Evolutionary conservation across 1,140 invertebrate species (phyloP).

Genomic region (Melitaea cinxia): DNA sequence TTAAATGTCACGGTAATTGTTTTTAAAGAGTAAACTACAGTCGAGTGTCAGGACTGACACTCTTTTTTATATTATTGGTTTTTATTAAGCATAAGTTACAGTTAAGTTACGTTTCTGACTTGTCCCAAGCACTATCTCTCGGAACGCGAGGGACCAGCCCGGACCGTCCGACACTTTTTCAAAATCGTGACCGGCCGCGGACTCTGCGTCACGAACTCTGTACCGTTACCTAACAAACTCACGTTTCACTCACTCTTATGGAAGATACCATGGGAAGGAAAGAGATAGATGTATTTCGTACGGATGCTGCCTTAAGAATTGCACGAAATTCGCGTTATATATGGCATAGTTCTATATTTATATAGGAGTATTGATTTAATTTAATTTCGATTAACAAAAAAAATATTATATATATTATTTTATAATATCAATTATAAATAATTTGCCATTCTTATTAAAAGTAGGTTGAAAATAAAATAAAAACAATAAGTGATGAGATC

Average conservation of each 20-base stretch:
- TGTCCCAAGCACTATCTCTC: conserved; percentile 43
- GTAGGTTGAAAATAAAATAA: no score
- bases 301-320: conserved; percentile 48
- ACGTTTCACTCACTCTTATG: conserved; percentile 49
- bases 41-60: no score
- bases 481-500: no score
- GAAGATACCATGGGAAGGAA: conserved; percentile 32
- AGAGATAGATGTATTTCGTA: conserved; percentile 44
- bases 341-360: conserved; percentile 22
- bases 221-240: conserved; percentile 65
- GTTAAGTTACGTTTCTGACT: conserved; percentile 27
- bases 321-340: conserved; percentile 39
- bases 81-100: neutral
- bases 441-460: no score
- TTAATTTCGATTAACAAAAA: neutral
- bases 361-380: neutral
- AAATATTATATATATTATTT: no score
- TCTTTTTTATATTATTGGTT: neutral
- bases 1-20: no score
- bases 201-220: conserved; percentile 65
- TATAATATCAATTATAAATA: no score
- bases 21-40: no score
- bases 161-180: conserved; percentile 73
- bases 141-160: conserved; percentile 59
- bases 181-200: conserved; percentile 74